Evolutionary conservation across 1,140 invertebrate genomes (phyloP).

Genomic region (Rhagoletis zephyria): DNA sequence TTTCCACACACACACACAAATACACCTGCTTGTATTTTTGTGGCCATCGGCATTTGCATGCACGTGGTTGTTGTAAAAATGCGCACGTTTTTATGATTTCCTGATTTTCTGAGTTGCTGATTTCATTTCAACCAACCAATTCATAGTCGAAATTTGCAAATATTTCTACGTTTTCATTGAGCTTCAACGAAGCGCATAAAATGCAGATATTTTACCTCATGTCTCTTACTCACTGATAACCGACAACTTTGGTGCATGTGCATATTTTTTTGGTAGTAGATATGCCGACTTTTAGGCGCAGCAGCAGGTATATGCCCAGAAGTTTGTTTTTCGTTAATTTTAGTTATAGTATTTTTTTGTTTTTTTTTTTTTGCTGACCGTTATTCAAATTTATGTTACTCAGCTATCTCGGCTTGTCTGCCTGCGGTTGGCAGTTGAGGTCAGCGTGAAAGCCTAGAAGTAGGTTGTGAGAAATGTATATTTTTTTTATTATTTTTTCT

Average conservation of each 20-base stretch:
- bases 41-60: not conserved
- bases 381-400: conserved; percentile 39
- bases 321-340: not conserved
- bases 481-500: not conserved
- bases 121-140: conserved; percentile 27
- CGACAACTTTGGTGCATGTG: not conserved
- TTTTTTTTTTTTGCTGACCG: not conserved
- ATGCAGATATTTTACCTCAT: conserved; percentile 43
- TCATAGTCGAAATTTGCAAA: conserved; percentile 23
- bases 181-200: conserved; percentile 43
- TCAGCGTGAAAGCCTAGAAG: conserved; percentile 12
- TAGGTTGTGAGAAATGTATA: not conserved
- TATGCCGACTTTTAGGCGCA: conserved; percentile 15
- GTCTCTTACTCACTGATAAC: not conserved
- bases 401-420: not conserved
- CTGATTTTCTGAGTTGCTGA: conserved; percentile 30
- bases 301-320: too few relatives aligned
- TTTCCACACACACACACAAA: not conserved
- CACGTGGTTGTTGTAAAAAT: not conserved
- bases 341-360: not conserved
- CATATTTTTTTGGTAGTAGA: not conserved
- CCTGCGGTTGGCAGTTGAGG: conserved; percentile 24
- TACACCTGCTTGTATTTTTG: not conserved
- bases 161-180: conserved; percentile 8
- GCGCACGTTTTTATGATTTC: conserved; percentile 46